Conservation (phyloP, 2,113 vertebrate genomes). For the Pseudorasbora parva region DNA sequence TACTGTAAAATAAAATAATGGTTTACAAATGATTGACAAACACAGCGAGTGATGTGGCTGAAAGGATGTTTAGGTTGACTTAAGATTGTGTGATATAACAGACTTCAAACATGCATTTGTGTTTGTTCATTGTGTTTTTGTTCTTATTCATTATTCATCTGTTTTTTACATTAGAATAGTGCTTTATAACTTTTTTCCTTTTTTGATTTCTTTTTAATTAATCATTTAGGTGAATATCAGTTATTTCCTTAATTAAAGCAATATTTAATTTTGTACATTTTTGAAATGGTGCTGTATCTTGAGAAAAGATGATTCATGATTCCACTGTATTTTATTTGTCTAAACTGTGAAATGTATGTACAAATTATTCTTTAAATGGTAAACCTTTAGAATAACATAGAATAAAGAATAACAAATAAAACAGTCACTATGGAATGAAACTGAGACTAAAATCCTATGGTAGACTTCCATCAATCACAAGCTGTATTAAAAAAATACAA, state of each 20-base stretch:
- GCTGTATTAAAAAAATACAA: constrained; percentile 69
- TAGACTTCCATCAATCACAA: constrained; percentile 68
- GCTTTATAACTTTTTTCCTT: not conserved
- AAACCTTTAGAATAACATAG: no score
- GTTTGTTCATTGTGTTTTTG: constrained; percentile 31
- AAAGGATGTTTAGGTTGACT: not conserved
- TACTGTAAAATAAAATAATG: not conserved
- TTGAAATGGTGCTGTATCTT: constrained; percentile 45
- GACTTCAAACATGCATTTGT: not conserved
- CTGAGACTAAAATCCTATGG: not conserved
- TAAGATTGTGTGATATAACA: not conserved
- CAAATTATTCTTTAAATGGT: constrained; percentile 47
- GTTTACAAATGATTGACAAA: constrained; percentile 7
- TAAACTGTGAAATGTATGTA: constrained; percentile 75
- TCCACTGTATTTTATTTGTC: constrained; percentile 75
- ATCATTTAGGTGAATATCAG: constrained; percentile 6
- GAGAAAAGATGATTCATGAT: constrained; percentile 52
- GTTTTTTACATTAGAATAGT: constrained; percentile 14
- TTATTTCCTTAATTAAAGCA: constrained; percentile 9
- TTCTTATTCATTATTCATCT: not conserved
- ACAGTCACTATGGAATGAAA: constrained; percentile 14
- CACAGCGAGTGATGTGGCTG: not conserved
- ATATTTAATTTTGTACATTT: constrained; percentile 52
- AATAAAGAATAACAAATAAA: constrained; percentile 67
- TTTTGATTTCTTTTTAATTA: constrained; percentile 29